Evolutionary conservation across 1,140 invertebrate species (phyloP), one percentile per base, ranked within the genome.

Genomic region (Doryteuthis pealeii): DNA sequence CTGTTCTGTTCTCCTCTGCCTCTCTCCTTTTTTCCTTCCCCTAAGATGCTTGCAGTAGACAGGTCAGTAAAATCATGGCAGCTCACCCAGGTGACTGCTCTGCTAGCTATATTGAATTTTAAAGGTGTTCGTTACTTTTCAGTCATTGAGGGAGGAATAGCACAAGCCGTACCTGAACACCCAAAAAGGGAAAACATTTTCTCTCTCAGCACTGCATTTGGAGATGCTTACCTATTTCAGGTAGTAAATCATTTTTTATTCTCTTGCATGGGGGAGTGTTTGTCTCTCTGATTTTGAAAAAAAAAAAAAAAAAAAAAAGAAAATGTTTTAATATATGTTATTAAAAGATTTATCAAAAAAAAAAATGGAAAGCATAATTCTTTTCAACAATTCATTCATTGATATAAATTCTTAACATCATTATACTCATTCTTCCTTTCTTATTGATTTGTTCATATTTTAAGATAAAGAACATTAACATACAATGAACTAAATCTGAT

Each of bases 91-190:
- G 54, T 62, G 54, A 62, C 54, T 62, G 54, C 54, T 12, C 18
- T 62, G 54, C 54, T n/a, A 15, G 54, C 54, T 62, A 62, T 62
- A 62, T 62, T 62, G 54, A 62, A 62, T 62, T 68, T 33, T 68
- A 68, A 32, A 68, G 66, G 66, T 72, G 69, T 74, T 35, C 74
- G 2, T 75, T 49, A 73, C 73, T 35, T 84, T 85, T 32, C 81
- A 88, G 87, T 87, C 33, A 87, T 99, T 76, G 96, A 98, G 87
- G 96, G 96, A 58, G 95, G 96, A 76, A 97, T 99, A 84, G 96
- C 98, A 93, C 97, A 98, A 89, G 95, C 96, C 33, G 97, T 99
- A 84, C 97, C 97, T 12, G 97, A 99, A 88, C 96, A 99, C 89
- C 97, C 97, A 0, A 98, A 98, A 88, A 90, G 96, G 79, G 96